phyloP scores from a whole-genome alignment of 1,140 invertebrate genomes.

The Thereuonema tuberculata region DNA sequence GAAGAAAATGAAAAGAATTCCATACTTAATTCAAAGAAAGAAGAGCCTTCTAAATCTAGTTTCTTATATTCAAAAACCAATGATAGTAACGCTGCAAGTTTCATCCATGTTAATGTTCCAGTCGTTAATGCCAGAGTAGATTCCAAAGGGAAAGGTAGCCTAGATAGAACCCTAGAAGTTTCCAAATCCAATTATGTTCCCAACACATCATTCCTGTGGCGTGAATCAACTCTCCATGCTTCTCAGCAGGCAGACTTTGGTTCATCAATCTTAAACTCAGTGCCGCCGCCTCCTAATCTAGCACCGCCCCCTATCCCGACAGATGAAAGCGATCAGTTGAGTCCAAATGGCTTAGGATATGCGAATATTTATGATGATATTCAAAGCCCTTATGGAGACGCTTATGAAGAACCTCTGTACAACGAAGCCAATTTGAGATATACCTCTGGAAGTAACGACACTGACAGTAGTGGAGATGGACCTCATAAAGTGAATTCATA shows the following conservation, averaged over 20 bases:
- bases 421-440: background rate
- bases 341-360: background rate
- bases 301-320: constrained; percentile 1
- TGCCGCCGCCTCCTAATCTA: background rate
- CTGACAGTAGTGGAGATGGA: too few species aligned
- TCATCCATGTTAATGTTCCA: too few species aligned
- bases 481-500: too few species aligned
- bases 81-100: too few species aligned
- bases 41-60: too few species aligned
- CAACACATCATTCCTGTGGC: constrained; percentile 2
- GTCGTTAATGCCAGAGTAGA: too few species aligned
- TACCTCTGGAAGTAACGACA: too few species aligned
- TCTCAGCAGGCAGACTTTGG: background rate
- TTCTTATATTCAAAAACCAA: too few species aligned
- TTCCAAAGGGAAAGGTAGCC: too few species aligned
- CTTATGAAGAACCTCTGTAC: constrained; percentile 3
- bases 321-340: background rate
- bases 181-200: constrained; percentile 1
- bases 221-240: too few species aligned
- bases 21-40: too few species aligned
- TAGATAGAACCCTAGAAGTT: background rate
- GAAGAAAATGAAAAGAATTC: too few species aligned
- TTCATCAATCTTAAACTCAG: background rate
- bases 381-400: background rate
- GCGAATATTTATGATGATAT: constrained; percentile 7